These are phyloP conservation scores for Halichoeres trimaculatus DNA, from an alignment of 2,113 vertebrate genomes.

Conservation along the genomic window DNA sequence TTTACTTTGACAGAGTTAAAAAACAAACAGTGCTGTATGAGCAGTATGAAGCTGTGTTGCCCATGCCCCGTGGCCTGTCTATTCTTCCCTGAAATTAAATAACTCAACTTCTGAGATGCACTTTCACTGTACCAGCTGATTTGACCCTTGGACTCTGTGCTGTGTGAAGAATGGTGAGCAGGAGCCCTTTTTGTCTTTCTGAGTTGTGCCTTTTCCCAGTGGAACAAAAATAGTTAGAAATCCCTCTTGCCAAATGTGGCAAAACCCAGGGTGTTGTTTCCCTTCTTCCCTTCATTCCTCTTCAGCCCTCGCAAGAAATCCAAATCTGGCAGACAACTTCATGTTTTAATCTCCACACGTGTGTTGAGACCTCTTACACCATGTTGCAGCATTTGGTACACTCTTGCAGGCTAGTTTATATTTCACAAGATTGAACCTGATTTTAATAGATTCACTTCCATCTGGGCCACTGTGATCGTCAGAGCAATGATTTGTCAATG, in stretches of 20 bases:
- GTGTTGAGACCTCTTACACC: constrained; percentile 34
- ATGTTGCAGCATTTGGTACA: constrained; percentile 46
- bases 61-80: not conserved
- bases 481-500: constrained; percentile 31
- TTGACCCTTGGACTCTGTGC: too few relatives aligned
- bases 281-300: too few relatives aligned
- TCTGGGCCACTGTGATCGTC: constrained; percentile 33
- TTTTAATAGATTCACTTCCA: constrained; percentile 41
- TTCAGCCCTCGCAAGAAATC: constrained; percentile 28
- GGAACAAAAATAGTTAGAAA: constrained; percentile 48
- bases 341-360: constrained; percentile 21
- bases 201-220: constrained; percentile 19
- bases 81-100: not conserved
- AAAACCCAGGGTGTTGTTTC: constrained; percentile 33
- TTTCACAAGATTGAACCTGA: constrained; percentile 47
- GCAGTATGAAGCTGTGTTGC: too few relatives aligned
- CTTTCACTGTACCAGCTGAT: too few relatives aligned
- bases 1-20: not conserved
- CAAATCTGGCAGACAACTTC: constrained; percentile 18
- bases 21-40: not conserved
- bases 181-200: too few relatives aligned
- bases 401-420: constrained; percentile 31
- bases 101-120: not conserved
- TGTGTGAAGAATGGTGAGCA: too few relatives aligned
- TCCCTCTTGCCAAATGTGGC: constrained; percentile 33